Evolutionary conservation across 2,113 vertebrate species (phyloP), one percentile per base, ranked within the genome.

Genomic region (Hirundichthys speculiger): DNA sequence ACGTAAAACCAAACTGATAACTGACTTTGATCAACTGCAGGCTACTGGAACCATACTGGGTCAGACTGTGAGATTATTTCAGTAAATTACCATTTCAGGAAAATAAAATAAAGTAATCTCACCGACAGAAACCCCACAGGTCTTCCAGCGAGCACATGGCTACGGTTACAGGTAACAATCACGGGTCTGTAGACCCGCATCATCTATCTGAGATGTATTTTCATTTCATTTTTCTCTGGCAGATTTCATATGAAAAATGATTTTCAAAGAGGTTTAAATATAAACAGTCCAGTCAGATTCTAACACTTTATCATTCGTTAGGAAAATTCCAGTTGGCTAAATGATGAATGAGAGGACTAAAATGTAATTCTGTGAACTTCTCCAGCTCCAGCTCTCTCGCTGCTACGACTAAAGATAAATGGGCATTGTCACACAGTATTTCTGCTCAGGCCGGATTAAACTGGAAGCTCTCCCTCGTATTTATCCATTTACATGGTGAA

Each of bases 321-420:
- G 46, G 18, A 15, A 56, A 57, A 41, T 19, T 48, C 22, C 16
- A 59, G 19, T 52, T 20, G 13, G 25, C 56, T 46, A 38, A 60
- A 60, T 60, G 66, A 60, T 59, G 55, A 53, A 46, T 60, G 22
- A 46, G 25, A 19, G 48, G 16, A 34, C n/a, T 46, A 4, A 30
- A 34, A 50, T 51, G 39, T 68, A 48, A 65, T 22, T 48, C n/a
- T n/a, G 5, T 15, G 7, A 34, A 34, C 30, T 34, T 66, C 13
- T 55, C 52, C 43, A 49, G 24, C 45, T 20, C 22, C 27, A 4
- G 13, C 24, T 42, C 11, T 58, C 42, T 58, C 47, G 22, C 65
- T 58, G 4, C 25, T 43, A 0, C 54, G 2, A 25, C 9, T 18
- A 19, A 42, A 49, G 34, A 58, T 42, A 49, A 30, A 68, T 58